Evolutionary conservation across 2,888 invertebrate genomes (phyloP), one percentile per base, ranked within the genome.

Genomic region (Chironomus riparius): DNA sequence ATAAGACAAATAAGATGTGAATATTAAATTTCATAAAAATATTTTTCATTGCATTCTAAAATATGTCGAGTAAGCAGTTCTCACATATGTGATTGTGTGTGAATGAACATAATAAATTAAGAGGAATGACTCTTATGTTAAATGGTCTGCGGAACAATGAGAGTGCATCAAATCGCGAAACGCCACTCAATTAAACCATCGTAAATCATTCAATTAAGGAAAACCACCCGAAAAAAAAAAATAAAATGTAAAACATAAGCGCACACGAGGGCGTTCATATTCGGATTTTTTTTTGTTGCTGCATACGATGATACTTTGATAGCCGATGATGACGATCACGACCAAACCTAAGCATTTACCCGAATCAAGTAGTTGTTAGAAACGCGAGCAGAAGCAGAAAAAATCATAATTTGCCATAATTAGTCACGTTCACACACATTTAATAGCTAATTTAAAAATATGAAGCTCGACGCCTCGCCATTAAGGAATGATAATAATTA

Each of bases 321-420:
- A 56, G 15, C n/a, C 15, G 56, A 56, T 56, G 56, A 56, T 56
- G n/a, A 18, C 18, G 56, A 56, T 56, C 15, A 56, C 18, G 56
- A 56, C 7, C 7, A 56, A 15, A 50, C 50, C 38, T 38, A 38
- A 38, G 38, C 38, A 38, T 10, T 38, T 10, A 38, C 38, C 38
- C 38, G 38, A 38, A 38, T 38, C 38, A 38, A 38, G 38, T 38
- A 38, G 50, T 50, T 56, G 18, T 56, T 56, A 56, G 56, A 18
- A 56, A 18, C 18, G 65, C 13, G 22, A 65, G 21, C 10, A 71
- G 50, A 70, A 21, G 18, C 22, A 71, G 71, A 71, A 50, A 71
- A 71, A 56, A 56, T 71, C 56, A 71, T 71, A 73, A 73, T 73
- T 73, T 62, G 72, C 72, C 62, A 73, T 73, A 73, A 73, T 73